Evolutionary conservation across 2,797 vertebrate genomes (phyloP).

Genomic region (Iguana delicatissima): DNA sequence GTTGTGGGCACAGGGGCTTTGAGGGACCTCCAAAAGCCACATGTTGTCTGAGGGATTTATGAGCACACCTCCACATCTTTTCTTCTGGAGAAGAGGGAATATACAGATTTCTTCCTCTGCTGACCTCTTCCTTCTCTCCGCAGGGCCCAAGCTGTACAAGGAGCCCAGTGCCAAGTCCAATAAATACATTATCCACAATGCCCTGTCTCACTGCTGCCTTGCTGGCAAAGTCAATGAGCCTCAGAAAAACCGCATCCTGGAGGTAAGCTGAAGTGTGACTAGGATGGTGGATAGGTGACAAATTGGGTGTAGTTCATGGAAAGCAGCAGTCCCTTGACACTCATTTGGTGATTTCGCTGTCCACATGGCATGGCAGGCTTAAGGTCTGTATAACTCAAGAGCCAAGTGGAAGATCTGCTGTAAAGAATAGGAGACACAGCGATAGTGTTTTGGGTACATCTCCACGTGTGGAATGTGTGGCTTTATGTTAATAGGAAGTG

Average conservation of each 20-base stretch:
- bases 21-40: background rate
- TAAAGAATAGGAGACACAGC: background rate
- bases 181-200: slow-evolving; percentile 96
- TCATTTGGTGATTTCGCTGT: background rate
- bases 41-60: background rate
- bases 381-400: background rate
- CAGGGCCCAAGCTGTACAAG: slow-evolving; percentile 94
- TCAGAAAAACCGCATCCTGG: slow-evolving; percentile 94
- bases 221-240: slow-evolving; percentile 95
- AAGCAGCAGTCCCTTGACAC: background rate
- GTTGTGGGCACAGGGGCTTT: background rate
- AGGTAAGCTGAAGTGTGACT: slow-evolving; percentile 78
- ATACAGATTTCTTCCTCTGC: background rate
- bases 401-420: background rate
- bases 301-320: background rate
- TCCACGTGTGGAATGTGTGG: background rate
- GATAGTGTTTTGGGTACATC: background rate
- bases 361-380: background rate
- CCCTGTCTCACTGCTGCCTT: slow-evolving; percentile 93
- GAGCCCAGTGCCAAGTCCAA: slow-evolving; percentile 97
- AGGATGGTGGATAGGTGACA: too few species aligned
- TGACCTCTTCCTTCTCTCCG: background rate
- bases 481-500: background rate
- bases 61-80: background rate
- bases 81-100: background rate